Evolutionary conservation across 2,113 vertebrate species (phyloP).

Genomic region (Martes martes): DNA sequence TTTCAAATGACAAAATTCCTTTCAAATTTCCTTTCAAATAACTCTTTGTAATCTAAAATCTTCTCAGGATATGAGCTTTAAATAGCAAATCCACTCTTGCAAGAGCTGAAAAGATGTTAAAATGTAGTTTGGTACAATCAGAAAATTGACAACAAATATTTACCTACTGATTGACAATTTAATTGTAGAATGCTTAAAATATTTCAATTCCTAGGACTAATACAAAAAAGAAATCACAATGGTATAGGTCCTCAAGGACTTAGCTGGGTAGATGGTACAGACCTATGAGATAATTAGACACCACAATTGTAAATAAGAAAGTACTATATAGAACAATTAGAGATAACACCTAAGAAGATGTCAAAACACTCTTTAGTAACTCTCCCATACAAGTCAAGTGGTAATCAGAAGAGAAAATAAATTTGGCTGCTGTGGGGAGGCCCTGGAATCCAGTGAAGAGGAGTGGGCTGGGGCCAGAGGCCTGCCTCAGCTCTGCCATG

Average conservation of each 20-base stretch:
- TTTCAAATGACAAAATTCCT: background rate
- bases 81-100: background rate
- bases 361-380: background rate
- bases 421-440: background rate
- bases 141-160: slow-evolving; percentile 45
- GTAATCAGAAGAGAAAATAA: slow-evolving; percentile 16
- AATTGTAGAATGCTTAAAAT: slow-evolving; percentile 37
- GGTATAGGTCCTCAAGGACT: background rate
- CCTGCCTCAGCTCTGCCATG: background rate
- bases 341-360: background rate
- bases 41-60: background rate
- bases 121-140: background rate
- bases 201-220: background rate
- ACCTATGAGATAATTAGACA: background rate
- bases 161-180: slow-evolving; percentile 12
- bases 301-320: background rate
- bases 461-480: background rate
- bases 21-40: background rate
- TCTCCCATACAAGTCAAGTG: background rate
- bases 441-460: background rate
- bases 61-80: background rate
- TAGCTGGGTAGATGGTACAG: background rate
- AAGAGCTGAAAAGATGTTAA: background rate
- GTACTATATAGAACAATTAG: background rate
- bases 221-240: background rate